Evolutionary conservation across 2,113 vertebrate genomes (phyloP).

Genomic region (Crotalus viridis): DNA sequence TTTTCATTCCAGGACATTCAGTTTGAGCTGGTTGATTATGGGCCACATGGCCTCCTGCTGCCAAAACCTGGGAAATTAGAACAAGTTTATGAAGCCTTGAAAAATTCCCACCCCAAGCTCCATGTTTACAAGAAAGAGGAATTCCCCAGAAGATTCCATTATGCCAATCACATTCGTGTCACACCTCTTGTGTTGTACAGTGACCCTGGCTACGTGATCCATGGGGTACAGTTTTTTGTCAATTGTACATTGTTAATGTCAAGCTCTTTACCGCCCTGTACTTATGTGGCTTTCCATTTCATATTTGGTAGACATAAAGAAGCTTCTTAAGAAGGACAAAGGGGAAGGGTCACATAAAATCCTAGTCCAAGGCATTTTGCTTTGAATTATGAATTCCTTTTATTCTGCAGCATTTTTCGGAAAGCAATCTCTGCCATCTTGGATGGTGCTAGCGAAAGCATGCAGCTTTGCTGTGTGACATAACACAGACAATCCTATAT

Average conservation of each 20-base stretch:
- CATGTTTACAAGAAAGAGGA: slow-evolving; percentile 84
- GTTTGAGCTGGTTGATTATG: slow-evolving; percentile 86
- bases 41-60: slow-evolving; percentile 78
- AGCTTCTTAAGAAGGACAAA: not conserved
- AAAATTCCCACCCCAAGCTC: slow-evolving; percentile 76
- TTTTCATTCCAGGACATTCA: slow-evolving; percentile 80
- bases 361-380: not conserved
- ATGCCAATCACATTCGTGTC: slow-evolving; percentile 73
- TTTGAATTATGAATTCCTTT: not conserved
- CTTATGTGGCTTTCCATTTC: not conserved
- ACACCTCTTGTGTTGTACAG: slow-evolving; percentile 80
- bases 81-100: slow-evolving; percentile 77
- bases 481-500: not conserved
- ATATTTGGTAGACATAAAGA: fast-evolving
- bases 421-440: not conserved
- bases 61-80: slow-evolving; percentile 84
- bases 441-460: not conserved
- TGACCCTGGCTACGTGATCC: slow-evolving; percentile 85
- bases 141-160: slow-evolving; percentile 77
- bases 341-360: no score
- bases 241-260: not conserved
- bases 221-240: slow-evolving; percentile 74
- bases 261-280: not conserved
- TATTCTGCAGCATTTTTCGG: not conserved
- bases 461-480: not conserved